Evolutionary conservation across 2,888 invertebrate genomes (phyloP).

Genomic region (Cryptus viduatorius): DNA sequence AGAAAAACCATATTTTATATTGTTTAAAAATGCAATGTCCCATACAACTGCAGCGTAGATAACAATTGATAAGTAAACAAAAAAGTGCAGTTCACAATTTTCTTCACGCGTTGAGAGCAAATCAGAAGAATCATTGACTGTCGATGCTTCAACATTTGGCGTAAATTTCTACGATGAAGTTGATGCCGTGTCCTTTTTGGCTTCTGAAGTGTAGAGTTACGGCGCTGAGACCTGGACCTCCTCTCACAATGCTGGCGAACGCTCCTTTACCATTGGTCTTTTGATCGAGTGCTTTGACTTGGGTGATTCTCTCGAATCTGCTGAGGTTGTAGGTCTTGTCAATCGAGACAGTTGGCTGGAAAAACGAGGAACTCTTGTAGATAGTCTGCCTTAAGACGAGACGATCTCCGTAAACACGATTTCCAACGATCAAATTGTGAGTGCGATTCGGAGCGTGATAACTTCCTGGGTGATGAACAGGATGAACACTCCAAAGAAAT

Average conservation of each 20-base stretch:
- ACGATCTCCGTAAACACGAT: constrained; percentile 57
- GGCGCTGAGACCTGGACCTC: constrained; percentile 83
- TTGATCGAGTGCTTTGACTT: constrained; percentile 83
- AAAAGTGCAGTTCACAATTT: no score
- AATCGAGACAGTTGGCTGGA: no score
- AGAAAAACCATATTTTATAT: no score
- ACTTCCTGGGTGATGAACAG: neutral
- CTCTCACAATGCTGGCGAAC: constrained; percentile 79
- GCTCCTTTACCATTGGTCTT: constrained; percentile 85
- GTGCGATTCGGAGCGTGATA: neutral
- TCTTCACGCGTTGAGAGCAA: no score
- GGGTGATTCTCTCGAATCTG: constrained; percentile 78
- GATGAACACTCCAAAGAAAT: no score
- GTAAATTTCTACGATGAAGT: constrained; percentile 85
- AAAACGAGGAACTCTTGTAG: no score
- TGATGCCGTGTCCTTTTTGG: constrained; percentile 83
- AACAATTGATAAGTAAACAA: no score
- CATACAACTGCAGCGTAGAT: no score
- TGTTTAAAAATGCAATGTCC: no score
- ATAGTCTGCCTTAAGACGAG: constrained; percentile 30
- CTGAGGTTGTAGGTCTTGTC: constrained; percentile 69
- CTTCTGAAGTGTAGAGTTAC: constrained; percentile 85
- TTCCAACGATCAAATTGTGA: constrained; percentile 66
- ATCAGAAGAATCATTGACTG: no score
- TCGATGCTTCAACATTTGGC: constrained; percentile 66